Base-by-base conservation (phyloP, 2,113 vertebrate genomes). In the Coptodon bakossiorum region DNA sequence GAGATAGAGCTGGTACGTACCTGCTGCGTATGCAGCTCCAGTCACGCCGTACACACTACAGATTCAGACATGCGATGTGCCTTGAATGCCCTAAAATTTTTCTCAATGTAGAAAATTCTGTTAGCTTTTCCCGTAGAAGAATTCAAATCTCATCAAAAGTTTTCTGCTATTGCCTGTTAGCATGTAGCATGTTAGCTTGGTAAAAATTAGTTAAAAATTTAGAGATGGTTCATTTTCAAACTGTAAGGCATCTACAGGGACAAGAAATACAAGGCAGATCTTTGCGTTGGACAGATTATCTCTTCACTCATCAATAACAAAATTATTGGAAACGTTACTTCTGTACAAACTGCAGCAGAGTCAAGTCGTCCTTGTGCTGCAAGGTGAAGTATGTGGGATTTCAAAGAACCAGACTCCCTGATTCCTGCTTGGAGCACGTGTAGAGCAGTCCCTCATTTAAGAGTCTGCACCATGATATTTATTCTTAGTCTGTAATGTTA, bases 1-100 rank as follows among this genome's bases (percentile, higher is more conserved):
- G 99, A 99, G 96, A 99, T 99, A 4, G 98, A 99, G 94, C 96
- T 97, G 96, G 99, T 99, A 92, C 0, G 88, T 91, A 82, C 45
- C 81, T 59, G 66, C 82, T 71, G 85, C 27, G 79, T 22, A 36
- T 61, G 36, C 80, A 73, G 29, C 5, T 13, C 40, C 50, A 13
- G 12, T 76, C 80, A 9, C 8, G 4, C 7, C 9, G 6, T 1
- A 29, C 73, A 78, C 73, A n/a, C 45, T 3, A 31, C 27, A 12
- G 24, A 31, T 34, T 31, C 16, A 50, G 3, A 31, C 27, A 48
- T 12, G 24, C 6, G 2, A 29, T 31, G 24, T 19, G 9, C 14
- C 43, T 29, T 19, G 4, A 48, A 3, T 50, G 71, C 71, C 16
- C 71, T 19, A 1, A 50, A 76, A 19, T 76, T 24, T 45, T 48